These are phyloP conservation scores for Choloepus didactylus DNA, from an alignment of 2,797 vertebrate genomes.

Conservation along the genomic window DNA sequence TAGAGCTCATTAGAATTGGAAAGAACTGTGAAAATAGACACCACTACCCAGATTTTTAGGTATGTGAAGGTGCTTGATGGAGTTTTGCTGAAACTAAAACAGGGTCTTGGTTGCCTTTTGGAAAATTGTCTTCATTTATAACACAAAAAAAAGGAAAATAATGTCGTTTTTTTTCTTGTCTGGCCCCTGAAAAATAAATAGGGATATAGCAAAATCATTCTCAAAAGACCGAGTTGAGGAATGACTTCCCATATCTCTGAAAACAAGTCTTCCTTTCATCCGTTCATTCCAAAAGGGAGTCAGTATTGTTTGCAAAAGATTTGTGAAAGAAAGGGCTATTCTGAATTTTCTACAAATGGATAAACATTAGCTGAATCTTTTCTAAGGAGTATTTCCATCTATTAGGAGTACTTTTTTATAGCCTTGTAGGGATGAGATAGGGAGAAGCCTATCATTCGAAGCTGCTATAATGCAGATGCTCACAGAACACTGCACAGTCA, in stretches of 20 bases:
- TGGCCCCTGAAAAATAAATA: not conserved
- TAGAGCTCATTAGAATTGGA: conserved; percentile 78
- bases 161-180: not conserved
- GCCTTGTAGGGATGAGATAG: not conserved
- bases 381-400: not conserved
- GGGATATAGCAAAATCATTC: conserved; percentile 18
- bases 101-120: conserved; percentile 47
- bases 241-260: not conserved
- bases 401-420: not conserved
- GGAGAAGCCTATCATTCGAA: not conserved
- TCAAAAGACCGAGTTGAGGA: not conserved
- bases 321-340: not conserved
- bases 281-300: not conserved
- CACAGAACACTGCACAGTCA: not conserved
- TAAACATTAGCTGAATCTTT: not conserved
- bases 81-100: conserved; percentile 33
- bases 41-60: conserved; percentile 31
- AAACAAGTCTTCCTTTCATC: not conserved
- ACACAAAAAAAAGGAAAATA: conserved; percentile 19
- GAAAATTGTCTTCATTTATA: conserved; percentile 50
- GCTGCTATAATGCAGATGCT: not conserved
- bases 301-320: not conserved
- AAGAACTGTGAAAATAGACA: conserved; percentile 78
- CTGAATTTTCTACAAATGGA: not conserved
- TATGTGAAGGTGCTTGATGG: not conserved